Conservation (phyloP, 1,140 invertebrate genomes). For the Dendroctonus valens region DNA sequence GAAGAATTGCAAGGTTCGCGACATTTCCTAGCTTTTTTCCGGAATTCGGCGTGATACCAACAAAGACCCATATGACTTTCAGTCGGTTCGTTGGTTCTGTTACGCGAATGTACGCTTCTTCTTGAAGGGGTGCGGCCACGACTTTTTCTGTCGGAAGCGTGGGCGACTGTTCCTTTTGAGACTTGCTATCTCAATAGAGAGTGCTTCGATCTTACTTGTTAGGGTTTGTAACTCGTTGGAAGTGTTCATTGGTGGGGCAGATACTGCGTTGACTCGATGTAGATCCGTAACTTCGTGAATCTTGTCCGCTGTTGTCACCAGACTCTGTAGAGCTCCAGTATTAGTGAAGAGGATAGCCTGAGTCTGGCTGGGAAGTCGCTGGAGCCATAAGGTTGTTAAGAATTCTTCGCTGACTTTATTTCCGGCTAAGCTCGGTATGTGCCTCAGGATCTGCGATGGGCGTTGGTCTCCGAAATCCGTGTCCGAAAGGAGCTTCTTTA, state of each 20-base stretch:
- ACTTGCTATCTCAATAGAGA: too few species aligned
- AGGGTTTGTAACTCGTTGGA: neutral
- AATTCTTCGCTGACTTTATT: constrained; percentile 1
- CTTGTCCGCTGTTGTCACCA: neutral
- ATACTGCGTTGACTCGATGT: neutral
- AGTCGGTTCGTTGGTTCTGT: too few species aligned
- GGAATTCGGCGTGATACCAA: too few species aligned
- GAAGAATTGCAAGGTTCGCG: too few species aligned
- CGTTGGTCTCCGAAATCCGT: neutral
- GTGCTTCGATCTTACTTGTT: too few species aligned
- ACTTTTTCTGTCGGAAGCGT: too few species aligned
- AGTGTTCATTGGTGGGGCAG: neutral
- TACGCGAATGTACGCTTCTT: too few species aligned
- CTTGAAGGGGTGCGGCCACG: too few species aligned
- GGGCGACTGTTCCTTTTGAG: too few species aligned
- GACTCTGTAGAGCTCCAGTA: neutral
- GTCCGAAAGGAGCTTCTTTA: neutral
- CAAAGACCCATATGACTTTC: too few species aligned
- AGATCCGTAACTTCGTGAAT: neutral
- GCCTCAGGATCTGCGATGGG: neutral
- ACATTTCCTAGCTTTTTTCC: too few species aligned
- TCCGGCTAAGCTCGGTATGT: neutral
- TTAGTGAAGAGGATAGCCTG: neutral
- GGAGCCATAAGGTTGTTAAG: neutral
- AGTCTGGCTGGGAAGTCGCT: neutral